phyloP scores from a whole-genome alignment of 2,888 invertebrate species.

The Conistra vaccinii region DNA sequence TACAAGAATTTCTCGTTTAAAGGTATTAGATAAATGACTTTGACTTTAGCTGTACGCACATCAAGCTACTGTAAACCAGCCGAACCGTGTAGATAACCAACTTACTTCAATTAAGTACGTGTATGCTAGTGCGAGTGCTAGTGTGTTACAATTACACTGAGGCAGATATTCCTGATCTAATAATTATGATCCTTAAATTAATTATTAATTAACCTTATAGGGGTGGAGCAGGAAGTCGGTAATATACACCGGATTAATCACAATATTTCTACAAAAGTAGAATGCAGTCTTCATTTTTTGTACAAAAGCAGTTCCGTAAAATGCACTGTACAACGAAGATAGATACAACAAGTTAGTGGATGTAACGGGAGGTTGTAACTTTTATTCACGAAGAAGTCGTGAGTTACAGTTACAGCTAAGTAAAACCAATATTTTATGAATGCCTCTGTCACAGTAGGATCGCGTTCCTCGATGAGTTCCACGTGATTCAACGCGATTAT shows the following conservation, averaged over 20 bases:
- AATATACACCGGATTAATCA: background rate
- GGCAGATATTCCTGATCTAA: conserved; percentile 1
- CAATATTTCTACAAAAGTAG: background rate
- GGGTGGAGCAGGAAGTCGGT: background rate
- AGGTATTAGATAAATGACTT: no score
- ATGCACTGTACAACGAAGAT: background rate
- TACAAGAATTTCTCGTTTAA: no score
- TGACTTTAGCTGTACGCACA: no score
- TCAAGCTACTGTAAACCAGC: no score
- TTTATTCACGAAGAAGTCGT: background rate
- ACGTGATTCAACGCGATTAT: background rate
- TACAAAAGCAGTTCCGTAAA: background rate
- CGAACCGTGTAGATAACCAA: no score
- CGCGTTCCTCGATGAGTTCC: no score
- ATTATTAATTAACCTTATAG: background rate
- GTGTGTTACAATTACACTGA: conserved; percentile 2
- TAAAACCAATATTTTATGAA: background rate
- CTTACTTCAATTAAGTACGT: background rate
- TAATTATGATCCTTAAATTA: conserved; percentile 14
- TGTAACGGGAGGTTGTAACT: background rate
- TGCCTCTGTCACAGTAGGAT: no score
- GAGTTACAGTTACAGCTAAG: background rate
- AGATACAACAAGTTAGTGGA: background rate
- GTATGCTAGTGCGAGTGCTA: background rate
- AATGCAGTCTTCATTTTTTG: background rate